Conservation (phyloP, 1,140 invertebrate species). For the Zaprionus kolodkinae region DNA sequence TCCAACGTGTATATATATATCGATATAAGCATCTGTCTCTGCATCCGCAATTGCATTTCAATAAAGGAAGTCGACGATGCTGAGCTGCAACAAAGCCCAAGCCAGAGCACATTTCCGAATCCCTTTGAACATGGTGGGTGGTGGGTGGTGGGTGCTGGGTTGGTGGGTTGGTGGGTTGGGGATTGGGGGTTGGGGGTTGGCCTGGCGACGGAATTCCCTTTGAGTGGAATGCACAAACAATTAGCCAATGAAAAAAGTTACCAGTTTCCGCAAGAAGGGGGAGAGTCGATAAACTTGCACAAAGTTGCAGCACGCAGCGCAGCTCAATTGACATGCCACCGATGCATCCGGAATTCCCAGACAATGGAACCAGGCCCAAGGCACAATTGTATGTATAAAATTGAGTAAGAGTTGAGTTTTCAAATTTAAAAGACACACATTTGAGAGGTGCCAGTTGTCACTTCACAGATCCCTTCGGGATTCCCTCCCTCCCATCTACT, state of each 20-base stretch:
- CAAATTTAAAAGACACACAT: no score
- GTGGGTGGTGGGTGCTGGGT: no score
- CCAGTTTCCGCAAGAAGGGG: background rate
- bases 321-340: constrained; percentile 14
- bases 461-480: no score
- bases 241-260: constrained; percentile 49
- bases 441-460: no score
- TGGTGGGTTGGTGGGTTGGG: no score
- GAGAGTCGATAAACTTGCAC: background rate
- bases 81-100: background rate
- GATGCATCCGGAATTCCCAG: background rate
- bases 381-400: no score
- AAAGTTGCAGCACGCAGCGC: no score
- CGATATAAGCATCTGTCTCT: background rate
- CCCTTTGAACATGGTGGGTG: background rate
- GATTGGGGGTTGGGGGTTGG: no score
- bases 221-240: constrained; percentile 45
- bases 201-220: constrained; percentile 28
- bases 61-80: background rate
- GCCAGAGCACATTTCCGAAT: background rate
- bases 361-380: background rate
- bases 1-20: background rate
- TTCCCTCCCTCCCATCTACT: no score
- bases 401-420: no score
- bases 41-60: background rate